Base-by-base conservation (phyloP, 1,140 invertebrate genomes). In the Habropoda laboriosa region DNA sequence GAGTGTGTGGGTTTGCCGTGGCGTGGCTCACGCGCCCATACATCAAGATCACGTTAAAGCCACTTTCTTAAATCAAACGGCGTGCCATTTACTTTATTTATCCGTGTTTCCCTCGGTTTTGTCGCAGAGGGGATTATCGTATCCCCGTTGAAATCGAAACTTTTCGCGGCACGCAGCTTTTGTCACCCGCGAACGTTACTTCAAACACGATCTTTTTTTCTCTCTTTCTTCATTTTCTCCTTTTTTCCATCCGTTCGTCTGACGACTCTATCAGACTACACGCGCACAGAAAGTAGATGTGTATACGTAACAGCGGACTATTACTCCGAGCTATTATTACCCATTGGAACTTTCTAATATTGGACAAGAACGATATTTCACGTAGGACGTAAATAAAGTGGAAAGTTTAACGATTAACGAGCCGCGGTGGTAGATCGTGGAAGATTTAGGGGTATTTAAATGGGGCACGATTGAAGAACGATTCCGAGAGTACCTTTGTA, bases 51-150 rank as follows among this genome's bases (percentile, higher is more conserved):
- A 80, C 81, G 81, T 80, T 75, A 66, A 63, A 49, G 64, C 58
- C 63, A 71, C 82, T 83, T 84, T 73, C 81, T 79, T 83, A 78
- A 82, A 83, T 83, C 75, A 83, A 82, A 83, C 47, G 64, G 45
- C 45, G 42, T 35, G 79, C 79, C 77, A 68, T 55, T 82, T 79
- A 55, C 73, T 75, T 64, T 55, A 35, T 76, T 76, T 76, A 76
- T 42, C 63, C 38, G 51, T 55, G 63, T 76, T 76, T 45, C 38
- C 35, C 47, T 51, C 16, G 51, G 30, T 51, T 66, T 45, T 55
- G n/a, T 57, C 51, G 12, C 58, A 21, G 47, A n/a, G 13, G 5
- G 4, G 51, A 67, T 76, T 75, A 75, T 64, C 72, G 58, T 40
- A n/a, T 75, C 27, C 30, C 21, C 38, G 35, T 64, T 53, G 45